Evolutionary conservation across 2,113 vertebrate species (phyloP).

Genomic region (Microtus ochrogaster): DNA sequence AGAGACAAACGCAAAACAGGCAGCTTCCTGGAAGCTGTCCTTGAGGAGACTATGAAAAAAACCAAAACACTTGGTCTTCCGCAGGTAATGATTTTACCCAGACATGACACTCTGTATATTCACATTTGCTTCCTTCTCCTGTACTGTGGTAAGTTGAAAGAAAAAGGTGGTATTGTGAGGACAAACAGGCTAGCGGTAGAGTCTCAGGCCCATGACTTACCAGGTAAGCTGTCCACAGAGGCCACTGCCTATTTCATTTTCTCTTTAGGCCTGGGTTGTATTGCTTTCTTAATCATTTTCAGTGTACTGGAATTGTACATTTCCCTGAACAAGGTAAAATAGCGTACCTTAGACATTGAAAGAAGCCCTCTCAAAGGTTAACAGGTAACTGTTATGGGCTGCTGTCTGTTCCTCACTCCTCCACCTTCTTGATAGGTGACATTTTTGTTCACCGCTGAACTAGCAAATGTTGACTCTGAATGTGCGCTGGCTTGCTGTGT

Average conservation of each 20-base stretch:
- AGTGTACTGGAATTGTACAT: not conserved
- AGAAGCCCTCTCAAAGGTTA: not conserved
- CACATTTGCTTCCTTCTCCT: not conserved
- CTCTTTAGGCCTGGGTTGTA: not conserved
- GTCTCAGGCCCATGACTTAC: not conserved
- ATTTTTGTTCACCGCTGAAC: not conserved
- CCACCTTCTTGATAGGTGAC: not conserved
- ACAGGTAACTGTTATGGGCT: not conserved
- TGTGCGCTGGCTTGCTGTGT: not conserved
- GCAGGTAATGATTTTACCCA: not conserved
- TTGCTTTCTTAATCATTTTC: not conserved
- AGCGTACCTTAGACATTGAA: not conserved
- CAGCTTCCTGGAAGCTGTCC: not conserved
- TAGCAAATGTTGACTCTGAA: not conserved
- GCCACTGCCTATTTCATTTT: not conserved
- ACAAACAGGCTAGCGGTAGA: not conserved
- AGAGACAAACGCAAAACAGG: not conserved
- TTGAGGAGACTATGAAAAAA: not conserved
- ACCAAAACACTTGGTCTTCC: not conserved
- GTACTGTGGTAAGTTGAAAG: not conserved
- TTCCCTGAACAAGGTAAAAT: slow-evolving; percentile 9
- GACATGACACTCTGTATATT: not conserved
- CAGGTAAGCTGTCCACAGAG: not conserved
- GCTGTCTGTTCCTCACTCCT: not conserved
- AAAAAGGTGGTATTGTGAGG: not conserved